Percentiles rank a stretch among this genome's conserved stretches.
These are phyloP conservation scores for Chloroclystis v-ata DNA, from an alignment of 2,888 invertebrate genomes.

Conservation along the genomic window DNA sequence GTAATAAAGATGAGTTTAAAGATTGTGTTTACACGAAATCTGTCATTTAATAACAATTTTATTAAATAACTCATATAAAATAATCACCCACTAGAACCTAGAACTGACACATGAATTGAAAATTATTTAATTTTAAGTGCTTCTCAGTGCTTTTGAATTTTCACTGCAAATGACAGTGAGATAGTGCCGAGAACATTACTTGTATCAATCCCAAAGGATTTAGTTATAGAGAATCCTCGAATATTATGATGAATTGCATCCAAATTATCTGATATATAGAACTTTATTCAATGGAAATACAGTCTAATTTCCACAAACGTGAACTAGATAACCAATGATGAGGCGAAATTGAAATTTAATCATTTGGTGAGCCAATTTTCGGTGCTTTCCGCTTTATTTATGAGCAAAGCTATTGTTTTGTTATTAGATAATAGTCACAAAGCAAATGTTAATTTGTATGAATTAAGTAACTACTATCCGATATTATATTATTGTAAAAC, in stretches of 20 bases:
- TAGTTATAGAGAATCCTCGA: not conserved
- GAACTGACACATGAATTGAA: no score
- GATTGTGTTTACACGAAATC: no score
- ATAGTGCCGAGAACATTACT: not conserved
- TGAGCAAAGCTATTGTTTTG: slow-evolving; percentile 14
- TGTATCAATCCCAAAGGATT: not conserved
- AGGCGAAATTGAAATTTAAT: slow-evolving; percentile 23
- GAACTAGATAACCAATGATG: slow-evolving; percentile 17
- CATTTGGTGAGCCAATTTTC: slow-evolving; percentile 20
- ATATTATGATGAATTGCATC: slow-evolving; percentile 18
- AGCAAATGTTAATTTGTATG: no score
- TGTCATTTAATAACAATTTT: no score
- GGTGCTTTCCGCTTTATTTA: slow-evolving; percentile 8
- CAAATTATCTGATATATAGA: not conserved
- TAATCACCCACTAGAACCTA: no score
- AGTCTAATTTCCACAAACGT: slow-evolving; percentile 1
- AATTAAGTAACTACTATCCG: no score
- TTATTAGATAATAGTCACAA: slow-evolving; percentile 6
- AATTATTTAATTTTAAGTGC: no score
- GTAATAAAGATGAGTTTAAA: no score
- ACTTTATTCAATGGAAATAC: slow-evolving; percentile 4
- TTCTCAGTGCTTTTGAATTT: no score
- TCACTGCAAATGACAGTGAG: not conserved
- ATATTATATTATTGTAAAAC: no score
- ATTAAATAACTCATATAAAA: no score